Percentiles rank a stretch among this genome's conserved stretches.
Conservation (phyloP, 2,113 vertebrate genomes). For the Tichodroma muraria region DNA sequence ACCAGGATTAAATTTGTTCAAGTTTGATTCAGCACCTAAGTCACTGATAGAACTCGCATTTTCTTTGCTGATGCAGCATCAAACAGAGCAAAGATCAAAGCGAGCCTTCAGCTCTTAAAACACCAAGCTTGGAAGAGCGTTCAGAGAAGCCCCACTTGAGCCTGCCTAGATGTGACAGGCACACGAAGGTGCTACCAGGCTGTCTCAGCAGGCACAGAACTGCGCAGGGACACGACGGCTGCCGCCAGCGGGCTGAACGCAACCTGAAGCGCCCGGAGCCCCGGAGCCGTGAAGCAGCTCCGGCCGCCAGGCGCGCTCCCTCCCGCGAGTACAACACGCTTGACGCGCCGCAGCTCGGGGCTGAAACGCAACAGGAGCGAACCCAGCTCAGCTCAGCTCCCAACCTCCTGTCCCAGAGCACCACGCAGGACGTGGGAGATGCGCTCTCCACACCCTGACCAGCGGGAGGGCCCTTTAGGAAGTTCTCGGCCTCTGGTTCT, state of each 20-base stretch:
- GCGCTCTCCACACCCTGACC: not conserved
- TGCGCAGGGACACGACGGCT: not conserved
- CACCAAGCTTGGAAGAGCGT: not conserved
- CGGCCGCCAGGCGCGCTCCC: not conserved
- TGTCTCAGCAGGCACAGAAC: not conserved
- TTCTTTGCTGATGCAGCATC: not conserved
- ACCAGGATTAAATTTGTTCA: not conserved
- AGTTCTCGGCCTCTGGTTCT: not conserved
- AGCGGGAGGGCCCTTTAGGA: not conserved
- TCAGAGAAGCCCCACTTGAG: not conserved
- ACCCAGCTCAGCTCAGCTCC: not conserved
- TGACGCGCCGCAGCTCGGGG: not conserved
- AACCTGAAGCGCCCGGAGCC: not conserved
- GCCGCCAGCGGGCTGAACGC: not conserved
- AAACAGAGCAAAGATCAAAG: not conserved
- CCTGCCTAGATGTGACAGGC: not conserved
- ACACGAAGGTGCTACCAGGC: accelerated
- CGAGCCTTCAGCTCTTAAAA: not conserved
- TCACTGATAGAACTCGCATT: not conserved
- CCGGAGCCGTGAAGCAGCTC: not conserved
- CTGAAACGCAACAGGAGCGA: not conserved
- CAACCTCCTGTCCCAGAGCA: too few species aligned
- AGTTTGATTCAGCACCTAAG: not conserved
- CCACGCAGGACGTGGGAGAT: accelerated
- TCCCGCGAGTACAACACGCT: not conserved